These are phyloP conservation scores for Lepus oiostolus DNA, from an alignment of 2,797 vertebrate genomes.

Conservation along the genomic window DNA sequence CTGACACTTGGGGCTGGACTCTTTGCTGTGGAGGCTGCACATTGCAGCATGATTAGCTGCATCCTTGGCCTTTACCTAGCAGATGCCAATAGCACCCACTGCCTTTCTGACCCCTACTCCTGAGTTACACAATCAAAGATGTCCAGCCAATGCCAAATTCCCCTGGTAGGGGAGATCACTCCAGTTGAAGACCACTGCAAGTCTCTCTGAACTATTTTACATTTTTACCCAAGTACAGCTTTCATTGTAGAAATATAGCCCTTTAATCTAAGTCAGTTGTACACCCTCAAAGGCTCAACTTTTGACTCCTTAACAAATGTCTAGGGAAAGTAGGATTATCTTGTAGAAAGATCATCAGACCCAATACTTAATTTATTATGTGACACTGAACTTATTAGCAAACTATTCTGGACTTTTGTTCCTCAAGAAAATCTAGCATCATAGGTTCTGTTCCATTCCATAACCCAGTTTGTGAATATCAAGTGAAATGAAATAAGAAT, in stretches of 20 bases:
- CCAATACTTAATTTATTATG: background rate
- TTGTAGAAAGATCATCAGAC: background rate
- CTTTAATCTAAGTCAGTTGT: conserved; percentile 9
- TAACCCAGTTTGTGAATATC: background rate
- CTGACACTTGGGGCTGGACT: background rate
- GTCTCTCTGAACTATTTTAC: background rate
- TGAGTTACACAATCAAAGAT: background rate
- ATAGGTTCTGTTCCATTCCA: background rate
- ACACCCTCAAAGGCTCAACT: background rate
- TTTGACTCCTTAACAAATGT: background rate
- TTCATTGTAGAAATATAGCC: background rate
- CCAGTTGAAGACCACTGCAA: background rate
- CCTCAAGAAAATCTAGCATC: conserved; percentile 14
- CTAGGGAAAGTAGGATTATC: background rate
- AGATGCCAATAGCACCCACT: background rate
- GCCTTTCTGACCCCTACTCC: background rate
- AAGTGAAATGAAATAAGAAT: background rate
- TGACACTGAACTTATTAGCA: conserved; percentile 12
- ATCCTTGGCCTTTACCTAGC: background rate
- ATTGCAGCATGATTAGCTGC: no score
- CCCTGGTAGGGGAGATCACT: no score
- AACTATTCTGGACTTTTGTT: background rate
- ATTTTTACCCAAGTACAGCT: background rate
- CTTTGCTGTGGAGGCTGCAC: background rate
- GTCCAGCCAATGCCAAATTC: background rate